phyloP scores from a whole-genome alignment of 2,797 vertebrate genomes.

The Pseudocheirus occidentalis region DNA sequence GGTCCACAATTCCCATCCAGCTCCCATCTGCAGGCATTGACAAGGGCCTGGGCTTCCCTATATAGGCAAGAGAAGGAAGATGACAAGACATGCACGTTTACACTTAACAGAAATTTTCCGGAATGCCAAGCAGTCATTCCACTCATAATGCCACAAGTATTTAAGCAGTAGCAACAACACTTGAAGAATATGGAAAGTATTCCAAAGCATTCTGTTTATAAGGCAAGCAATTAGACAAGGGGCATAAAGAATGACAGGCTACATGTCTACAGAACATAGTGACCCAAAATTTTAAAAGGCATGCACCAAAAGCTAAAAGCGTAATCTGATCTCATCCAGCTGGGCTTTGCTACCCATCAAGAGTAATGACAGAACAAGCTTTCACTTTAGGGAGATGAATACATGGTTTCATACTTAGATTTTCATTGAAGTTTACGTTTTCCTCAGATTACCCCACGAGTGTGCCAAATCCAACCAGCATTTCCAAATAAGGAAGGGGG shows the following conservation, averaged over 20 bases:
- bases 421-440: conserved; percentile 69
- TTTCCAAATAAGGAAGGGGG: conserved; percentile 56
- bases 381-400: conserved; percentile 51
- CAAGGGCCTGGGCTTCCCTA: conserved; percentile 94
- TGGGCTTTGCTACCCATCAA: conserved; percentile 40
- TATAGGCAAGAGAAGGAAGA: conserved; percentile 18
- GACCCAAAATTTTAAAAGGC: not conserved
- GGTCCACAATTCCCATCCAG: conserved; percentile 87
- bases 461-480: conserved; percentile 21
- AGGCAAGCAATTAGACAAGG: not conserved
- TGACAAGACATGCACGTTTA: not conserved
- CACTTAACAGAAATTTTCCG: not conserved
- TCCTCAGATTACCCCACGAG: conserved; percentile 48
- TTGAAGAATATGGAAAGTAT: not conserved
- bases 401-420: conserved; percentile 71
- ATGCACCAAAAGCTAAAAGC: conserved; percentile 49
- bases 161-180: not conserved
- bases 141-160: not conserved
- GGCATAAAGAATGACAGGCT: not conserved
- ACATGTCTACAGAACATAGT: not conserved
- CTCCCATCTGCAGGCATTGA: conserved; percentile 94
- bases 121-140: not conserved
- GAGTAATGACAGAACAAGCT: conserved; percentile 45
- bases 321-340: conserved; percentile 50
- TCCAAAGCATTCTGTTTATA: not conserved